Evolutionary conservation across 2,797 vertebrate species (phyloP).

Genomic region (Darevskia mixta): DNA sequence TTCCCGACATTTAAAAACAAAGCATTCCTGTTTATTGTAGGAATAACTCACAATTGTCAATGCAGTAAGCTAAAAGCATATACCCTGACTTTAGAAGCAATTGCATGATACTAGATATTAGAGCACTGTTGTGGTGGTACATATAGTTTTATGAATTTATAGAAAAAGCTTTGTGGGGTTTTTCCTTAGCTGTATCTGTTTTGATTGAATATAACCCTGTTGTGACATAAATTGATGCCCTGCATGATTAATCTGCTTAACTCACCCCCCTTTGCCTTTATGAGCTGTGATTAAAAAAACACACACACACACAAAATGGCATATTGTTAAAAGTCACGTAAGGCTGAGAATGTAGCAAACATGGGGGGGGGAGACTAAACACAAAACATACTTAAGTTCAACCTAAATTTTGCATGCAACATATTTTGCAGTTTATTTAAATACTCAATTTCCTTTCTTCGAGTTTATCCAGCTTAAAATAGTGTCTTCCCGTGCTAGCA

Average conservation of each 20-base stretch:
- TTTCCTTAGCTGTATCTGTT: constrained; percentile 42
- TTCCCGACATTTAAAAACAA: constrained; percentile 25
- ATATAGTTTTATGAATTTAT: constrained; percentile 32
- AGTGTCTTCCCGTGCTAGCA: constrained; percentile 48
- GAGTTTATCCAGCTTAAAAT: constrained; percentile 36
- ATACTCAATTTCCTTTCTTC: constrained; percentile 25
- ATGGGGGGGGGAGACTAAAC: constrained; percentile 27
- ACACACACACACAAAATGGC: background rate
- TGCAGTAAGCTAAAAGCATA: accelerated
- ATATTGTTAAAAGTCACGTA: constrained; percentile 44
- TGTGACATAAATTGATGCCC: constrained; percentile 46
- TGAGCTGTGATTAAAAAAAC: constrained; percentile 39
- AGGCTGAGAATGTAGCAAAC: constrained; percentile 24
- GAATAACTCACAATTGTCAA: constrained; percentile 22
- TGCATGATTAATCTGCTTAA: constrained; percentile 56
- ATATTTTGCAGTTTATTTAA: background rate
- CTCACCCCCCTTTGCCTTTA: constrained; percentile 27
- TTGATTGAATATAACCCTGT: constrained; percentile 35
- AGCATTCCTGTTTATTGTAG: constrained; percentile 18
- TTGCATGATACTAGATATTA: background rate
- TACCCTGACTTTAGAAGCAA: constrained; percentile 21
- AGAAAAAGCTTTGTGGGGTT: constrained; percentile 33
- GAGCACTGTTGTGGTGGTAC: constrained; percentile 13
- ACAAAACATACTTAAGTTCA: constrained; percentile 32
- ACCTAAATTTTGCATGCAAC: constrained; percentile 27